These are phyloP conservation scores for Actinemys pallida DNA, from an alignment of 2,113 vertebrate species.

Conservation along the genomic window DNA sequence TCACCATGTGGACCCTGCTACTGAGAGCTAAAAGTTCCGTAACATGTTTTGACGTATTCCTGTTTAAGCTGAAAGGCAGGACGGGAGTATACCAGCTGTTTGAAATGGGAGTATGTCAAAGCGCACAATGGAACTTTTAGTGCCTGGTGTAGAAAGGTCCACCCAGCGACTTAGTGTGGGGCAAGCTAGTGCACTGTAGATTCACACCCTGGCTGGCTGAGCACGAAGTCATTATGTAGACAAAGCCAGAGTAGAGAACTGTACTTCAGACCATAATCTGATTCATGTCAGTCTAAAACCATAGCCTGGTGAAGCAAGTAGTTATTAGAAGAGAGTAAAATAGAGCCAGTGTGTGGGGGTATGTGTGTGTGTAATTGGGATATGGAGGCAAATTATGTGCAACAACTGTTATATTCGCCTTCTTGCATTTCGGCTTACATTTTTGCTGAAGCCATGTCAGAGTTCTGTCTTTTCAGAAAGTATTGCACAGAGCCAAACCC, in stretches of 20 bases:
- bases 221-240: too few relatives aligned
- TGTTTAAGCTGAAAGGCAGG: too few relatives aligned
- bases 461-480: neutral
- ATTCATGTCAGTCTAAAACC: neutral
- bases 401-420: neutral
- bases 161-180: too few relatives aligned
- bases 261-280: neutral
- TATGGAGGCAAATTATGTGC: neutral
- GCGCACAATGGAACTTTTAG: too few relatives aligned
- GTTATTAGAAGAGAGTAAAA: neutral
- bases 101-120: too few relatives aligned
- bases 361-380: neutral
- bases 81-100: too few relatives aligned
- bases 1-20: too few relatives aligned
- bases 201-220: too few relatives aligned
- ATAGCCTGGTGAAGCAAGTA: neutral
- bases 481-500: neutral
- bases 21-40: too few relatives aligned
- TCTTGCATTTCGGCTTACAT: neutral
- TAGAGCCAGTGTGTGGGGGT: neutral
- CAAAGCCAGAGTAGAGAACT: neutral
- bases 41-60: too few relatives aligned
- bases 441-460: neutral
- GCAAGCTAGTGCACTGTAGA: too few relatives aligned
- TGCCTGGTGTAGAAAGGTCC: too few relatives aligned